A percentile compares a stretch with the other conserved stretches of the same genome.
These are phyloP conservation scores for Chiloscyllium punctatum DNA, from an alignment of 2,797 vertebrate genomes.

Conservation along the genomic window DNA sequence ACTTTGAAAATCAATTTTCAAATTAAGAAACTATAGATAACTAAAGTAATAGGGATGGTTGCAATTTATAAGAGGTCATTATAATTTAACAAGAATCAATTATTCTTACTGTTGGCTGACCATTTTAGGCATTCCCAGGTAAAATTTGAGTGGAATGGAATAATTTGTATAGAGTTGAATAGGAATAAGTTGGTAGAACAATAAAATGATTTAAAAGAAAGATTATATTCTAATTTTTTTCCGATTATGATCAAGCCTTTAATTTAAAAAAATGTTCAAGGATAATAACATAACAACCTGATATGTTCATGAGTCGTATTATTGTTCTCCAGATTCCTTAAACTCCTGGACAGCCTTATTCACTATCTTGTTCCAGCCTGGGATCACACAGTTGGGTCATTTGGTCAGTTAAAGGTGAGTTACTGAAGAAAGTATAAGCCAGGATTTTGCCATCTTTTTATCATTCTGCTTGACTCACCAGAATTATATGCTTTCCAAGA, in stretches of 20 bases:
- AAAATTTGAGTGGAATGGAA: too few relatives aligned
- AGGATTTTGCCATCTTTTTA: not conserved
- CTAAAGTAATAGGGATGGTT: not conserved
- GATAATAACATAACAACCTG: not conserved
- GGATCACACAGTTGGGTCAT: conserved; percentile 90
- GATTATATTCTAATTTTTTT: not conserved
- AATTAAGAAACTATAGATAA: not conserved
- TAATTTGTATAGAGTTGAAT: not conserved
- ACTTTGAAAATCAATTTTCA: not conserved
- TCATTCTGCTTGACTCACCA: too few relatives aligned
- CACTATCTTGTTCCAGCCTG: conserved; percentile 88
- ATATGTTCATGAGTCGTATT: not conserved
- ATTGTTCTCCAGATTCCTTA: conserved; percentile 73
- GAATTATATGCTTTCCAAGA: not conserved
- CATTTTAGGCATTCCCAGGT: too few relatives aligned
- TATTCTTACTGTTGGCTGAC: not conserved
- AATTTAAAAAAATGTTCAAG: not conserved
- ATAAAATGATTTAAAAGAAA: too few relatives aligned
- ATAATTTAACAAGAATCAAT: not conserved
- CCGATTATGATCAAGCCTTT: not conserved
- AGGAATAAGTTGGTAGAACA: not conserved
- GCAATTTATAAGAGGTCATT: not conserved
- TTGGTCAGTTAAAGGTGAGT: conserved; percentile 88
- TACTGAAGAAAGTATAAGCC: not conserved
- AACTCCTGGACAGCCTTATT: conserved; percentile 80